Percentiles rank a stretch among this genome's conserved stretches.
These are phyloP conservation scores for Actinostola sp. DNA, from an alignment of 92 coral and sea anemone species.

Conservation along the genomic window DNA sequence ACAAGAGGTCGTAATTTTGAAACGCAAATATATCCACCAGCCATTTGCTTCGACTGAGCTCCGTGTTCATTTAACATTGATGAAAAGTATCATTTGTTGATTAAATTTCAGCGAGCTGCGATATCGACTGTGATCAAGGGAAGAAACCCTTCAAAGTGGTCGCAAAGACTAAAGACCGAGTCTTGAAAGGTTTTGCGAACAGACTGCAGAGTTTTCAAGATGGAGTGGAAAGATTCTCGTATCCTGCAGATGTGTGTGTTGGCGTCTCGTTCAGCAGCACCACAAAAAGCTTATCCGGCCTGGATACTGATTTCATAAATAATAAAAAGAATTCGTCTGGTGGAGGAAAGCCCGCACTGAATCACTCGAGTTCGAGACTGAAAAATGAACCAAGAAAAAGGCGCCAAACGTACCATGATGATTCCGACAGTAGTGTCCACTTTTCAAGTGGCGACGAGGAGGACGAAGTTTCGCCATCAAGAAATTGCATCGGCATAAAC, in stretches of 20 bases:
- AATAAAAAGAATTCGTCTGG: constrained; percentile 89
- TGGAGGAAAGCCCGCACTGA: constrained; percentile 32
- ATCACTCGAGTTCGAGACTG: constrained; percentile 24
- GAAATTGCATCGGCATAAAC: constrained; percentile 35
- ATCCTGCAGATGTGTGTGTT: constrained; percentile 57
- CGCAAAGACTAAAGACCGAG: constrained; percentile 28
- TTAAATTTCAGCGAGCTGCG: constrained; percentile 61
- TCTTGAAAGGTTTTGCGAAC: constrained; percentile 12
- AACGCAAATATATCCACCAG: constrained; percentile 28
- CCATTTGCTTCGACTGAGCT: constrained; percentile 70
- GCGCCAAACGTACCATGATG: constrained; percentile 17
- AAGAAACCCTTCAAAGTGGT: constrained; percentile 27
- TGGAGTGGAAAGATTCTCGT: constrained; percentile 63
- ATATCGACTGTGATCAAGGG: constrained; percentile 24
- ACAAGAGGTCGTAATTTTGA: constrained; percentile 1
- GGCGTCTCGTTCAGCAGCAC: constrained; percentile 59
- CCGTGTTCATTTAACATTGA: constrained; percentile 89
- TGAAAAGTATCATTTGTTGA: constrained; percentile 61
- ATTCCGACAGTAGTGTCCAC: constrained; percentile 25
- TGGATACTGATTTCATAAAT: constrained; percentile 82
- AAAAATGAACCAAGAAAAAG: constrained; percentile 27
- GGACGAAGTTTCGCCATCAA: constrained; percentile 3
- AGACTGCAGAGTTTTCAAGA: constrained; percentile 27
- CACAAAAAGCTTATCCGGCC: constrained; percentile 59
- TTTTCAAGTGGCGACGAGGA: constrained; percentile 25